Conservation (phyloP, 2,888 invertebrate species). For the Microctonus aethiopoides region DNA sequence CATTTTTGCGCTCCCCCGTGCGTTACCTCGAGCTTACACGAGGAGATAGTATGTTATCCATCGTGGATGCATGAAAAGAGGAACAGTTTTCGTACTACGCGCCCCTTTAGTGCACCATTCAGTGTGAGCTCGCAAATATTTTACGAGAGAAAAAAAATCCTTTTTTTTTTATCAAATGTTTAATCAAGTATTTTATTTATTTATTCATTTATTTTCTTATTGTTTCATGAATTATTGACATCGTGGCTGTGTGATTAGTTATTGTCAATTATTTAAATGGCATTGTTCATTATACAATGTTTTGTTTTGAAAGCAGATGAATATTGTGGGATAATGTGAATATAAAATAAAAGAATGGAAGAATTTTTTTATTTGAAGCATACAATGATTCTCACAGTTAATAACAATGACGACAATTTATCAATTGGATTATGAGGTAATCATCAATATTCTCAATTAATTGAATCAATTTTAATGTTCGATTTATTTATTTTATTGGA, state of each 20-base stretch:
- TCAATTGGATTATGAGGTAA: background rate
- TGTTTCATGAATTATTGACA: too few relatives aligned
- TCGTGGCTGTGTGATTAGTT: too few relatives aligned
- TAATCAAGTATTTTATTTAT: background rate
- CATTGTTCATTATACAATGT: too few relatives aligned
- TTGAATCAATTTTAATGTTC: background rate
- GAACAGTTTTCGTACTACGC: conserved; percentile 50
- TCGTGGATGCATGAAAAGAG: conserved; percentile 25
- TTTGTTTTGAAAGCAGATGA: background rate
- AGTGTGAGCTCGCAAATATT: background rate
- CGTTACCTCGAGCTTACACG: conserved; percentile 25
- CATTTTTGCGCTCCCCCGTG: conserved; percentile 20
- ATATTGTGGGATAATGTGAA: background rate
- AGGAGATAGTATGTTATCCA: conserved; percentile 21
- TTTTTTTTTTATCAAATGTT: background rate
- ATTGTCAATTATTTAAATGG: too few relatives aligned
- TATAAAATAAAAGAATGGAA: background rate
- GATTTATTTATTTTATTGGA: background rate
- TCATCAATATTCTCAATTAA: background rate
- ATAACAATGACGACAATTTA: background rate
- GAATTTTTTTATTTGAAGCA: conserved; percentile 33
- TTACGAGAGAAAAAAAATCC: background rate
- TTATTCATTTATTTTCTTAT: too few relatives aligned
- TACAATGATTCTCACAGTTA: conserved; percentile 27
- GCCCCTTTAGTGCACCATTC: conserved; percentile 39